A percentile compares a stretch with the other conserved stretches of the same genome.
Evolutionary conservation across 2,888 invertebrate genomes (phyloP).

Genomic region (Bedellia somnulentella): DNA sequence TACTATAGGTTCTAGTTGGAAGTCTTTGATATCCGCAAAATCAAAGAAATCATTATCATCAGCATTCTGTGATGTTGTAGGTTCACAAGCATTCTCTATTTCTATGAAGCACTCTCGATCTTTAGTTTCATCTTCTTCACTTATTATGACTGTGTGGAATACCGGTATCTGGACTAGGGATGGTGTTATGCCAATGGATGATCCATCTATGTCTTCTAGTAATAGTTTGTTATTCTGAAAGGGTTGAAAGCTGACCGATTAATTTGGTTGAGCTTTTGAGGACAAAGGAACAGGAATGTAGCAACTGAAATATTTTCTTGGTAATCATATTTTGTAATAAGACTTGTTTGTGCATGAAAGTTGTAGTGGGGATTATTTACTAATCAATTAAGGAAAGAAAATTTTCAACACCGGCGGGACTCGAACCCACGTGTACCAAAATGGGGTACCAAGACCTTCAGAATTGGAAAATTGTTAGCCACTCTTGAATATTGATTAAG

Average conservation of each 20-base stretch:
- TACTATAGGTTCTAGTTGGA: conserved; percentile 7
- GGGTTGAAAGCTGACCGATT: neutral
- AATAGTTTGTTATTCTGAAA: conserved; percentile 11
- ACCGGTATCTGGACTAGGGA: too few species aligned
- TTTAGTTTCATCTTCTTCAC: neutral
- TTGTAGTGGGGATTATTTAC: too few species aligned
- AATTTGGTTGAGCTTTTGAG: too few species aligned
- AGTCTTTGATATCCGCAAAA: conserved; percentile 11
- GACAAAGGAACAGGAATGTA: too few species aligned
- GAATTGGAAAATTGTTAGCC: neutral
- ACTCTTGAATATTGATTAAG: neutral
- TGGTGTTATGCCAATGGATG: neutral
- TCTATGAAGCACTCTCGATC: neutral
- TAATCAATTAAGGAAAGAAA: too few species aligned
- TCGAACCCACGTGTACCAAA: too few species aligned
- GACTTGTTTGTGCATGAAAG: too few species aligned
- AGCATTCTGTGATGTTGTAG: conserved; percentile 8
- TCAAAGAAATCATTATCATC: conserved; percentile 15
- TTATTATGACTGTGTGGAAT: too few species aligned
- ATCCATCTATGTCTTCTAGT: conserved; percentile 8
- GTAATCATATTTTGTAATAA: too few species aligned
- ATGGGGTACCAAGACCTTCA: too few species aligned
- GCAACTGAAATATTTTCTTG: too few species aligned
- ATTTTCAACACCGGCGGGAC: too few species aligned
- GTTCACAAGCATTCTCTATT: neutral